These are phyloP conservation scores for Polypterus bichir DNA, from an alignment of 2,113 vertebrate species.

Conservation along the genomic window DNA sequence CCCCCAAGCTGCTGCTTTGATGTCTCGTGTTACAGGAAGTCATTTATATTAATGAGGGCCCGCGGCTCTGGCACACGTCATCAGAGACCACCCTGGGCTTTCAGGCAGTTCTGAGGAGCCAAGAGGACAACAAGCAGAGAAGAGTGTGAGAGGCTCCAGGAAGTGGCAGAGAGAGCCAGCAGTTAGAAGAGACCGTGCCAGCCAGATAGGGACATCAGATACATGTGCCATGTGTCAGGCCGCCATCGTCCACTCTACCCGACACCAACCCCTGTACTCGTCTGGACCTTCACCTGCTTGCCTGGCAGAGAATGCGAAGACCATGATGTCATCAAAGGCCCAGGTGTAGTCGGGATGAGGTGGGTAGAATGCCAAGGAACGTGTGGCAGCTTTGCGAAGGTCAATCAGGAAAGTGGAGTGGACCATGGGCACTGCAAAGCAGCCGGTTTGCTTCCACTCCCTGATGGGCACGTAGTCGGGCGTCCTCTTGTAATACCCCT, in stretches of 20 bases:
- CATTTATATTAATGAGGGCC: too few relatives aligned
- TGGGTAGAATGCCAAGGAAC: constrained; percentile 67
- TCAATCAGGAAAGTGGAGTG: constrained; percentile 90
- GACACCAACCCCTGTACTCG: too few relatives aligned
- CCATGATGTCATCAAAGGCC: constrained; percentile 96
- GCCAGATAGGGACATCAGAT: not conserved
- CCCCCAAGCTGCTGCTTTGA: too few relatives aligned
- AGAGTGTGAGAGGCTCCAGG: not conserved
- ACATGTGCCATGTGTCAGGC: too few relatives aligned
- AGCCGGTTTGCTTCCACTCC: constrained; percentile 84
- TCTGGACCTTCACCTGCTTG: constrained; percentile 59
- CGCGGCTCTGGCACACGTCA: too few relatives aligned
- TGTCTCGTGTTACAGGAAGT: too few relatives aligned
- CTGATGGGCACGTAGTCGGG: constrained; percentile 81
- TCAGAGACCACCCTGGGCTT: constrained; percentile 5
- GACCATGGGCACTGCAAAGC: constrained; percentile 84
- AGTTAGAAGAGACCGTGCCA: not conserved
- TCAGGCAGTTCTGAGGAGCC: constrained; percentile 13
- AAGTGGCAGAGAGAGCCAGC: not conserved
- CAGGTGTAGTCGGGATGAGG: constrained; percentile 88
- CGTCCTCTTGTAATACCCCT: constrained; percentile 91
- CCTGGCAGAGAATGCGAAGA: constrained; percentile 86
- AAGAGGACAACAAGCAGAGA: too few relatives aligned
- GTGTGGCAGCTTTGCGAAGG: constrained; percentile 69
- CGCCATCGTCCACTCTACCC: too few relatives aligned